Evolutionary conservation across 2,888 invertebrate genomes (phyloP), one percentile per base, ranked within the genome.

Genomic region (Tiliacea aurago): DNA sequence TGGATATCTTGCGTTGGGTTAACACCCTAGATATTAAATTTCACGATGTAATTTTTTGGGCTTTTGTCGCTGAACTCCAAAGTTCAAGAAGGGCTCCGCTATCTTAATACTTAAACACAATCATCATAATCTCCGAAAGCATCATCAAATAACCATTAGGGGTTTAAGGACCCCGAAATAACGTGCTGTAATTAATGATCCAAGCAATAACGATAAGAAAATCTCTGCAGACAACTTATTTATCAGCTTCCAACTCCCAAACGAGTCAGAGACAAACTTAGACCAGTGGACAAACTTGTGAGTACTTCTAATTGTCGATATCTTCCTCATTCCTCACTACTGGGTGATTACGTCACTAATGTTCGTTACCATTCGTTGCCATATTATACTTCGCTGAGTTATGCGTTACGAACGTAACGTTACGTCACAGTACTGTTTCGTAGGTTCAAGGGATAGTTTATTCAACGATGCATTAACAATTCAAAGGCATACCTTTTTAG

Each of bases 391-490:
- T 80, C 51, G 59, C 43, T 63, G 73, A 66, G 73, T 82, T 84
- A 72, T 69, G 81, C 53, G 70, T 77, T 69, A 67, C 74, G 73
- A 73, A 78, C 68, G 47, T 73, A 61, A 71, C 49, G 15, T 85
- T 86, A 68, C 81, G 79, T 81, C 71, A 77, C 55, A 41, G 65
- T 63, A 80, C 80, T 79, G 86, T 83, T 83, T 69, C 72, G 53
- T 53, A 66, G 68, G 81, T 82, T 80, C 70, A 61, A 74, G 66
- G 66, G 70, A 84, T 89, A 76, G 84, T 84, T 87, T 87, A 89
- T 89, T 88, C 87, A 88, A 66, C 68, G 74, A 76, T 80, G 78
- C 83, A 87, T 89, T 80, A 87, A 88, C 76, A 81, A 88, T 89
- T 89, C 88, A 88, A 76, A 75, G 56, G 68, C 71, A 70, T 71